These are phyloP conservation scores for Dissostichus mawsoni DNA, from an alignment of 2,113 vertebrate genomes.

Conservation along the genomic window DNA sequence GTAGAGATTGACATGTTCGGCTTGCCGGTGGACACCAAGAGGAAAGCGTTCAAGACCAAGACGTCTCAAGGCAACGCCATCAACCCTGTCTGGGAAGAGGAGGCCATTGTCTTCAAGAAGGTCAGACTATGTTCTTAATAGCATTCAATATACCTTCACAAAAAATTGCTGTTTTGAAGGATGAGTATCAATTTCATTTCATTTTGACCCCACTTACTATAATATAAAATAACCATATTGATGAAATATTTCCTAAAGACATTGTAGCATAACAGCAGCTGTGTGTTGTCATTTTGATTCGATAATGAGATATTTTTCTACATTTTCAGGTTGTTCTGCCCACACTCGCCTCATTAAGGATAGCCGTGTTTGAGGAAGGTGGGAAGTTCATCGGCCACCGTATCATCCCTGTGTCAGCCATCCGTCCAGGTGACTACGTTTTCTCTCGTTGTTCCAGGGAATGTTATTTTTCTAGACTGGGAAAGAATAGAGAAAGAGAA, in stretches of 20 bases:
- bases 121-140: slow-evolving; percentile 66
- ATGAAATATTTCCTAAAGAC: background rate
- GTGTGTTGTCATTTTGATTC: background rate
- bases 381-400: slow-evolving; percentile 98
- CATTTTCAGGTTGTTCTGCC: slow-evolving; percentile 91
- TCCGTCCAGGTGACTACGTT: slow-evolving; percentile 90
- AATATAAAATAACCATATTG: too few relatives aligned
- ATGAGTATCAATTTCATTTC: too few relatives aligned
- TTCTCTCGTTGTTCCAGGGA: background rate
- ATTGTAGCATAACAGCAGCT: background rate
- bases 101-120: slow-evolving; percentile 97
- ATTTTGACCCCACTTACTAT: too few relatives aligned
- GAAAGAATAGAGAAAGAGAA: background rate
- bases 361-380: slow-evolving; percentile 96
- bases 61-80: slow-evolving; percentile 95
- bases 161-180: too few relatives aligned
- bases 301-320: background rate
- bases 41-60: slow-evolving; percentile 97
- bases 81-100: slow-evolving; percentile 98
- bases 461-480: background rate
- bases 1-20: slow-evolving; percentile 99
- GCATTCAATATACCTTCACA: background rate
- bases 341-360: slow-evolving; percentile 92
- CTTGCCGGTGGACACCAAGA: slow-evolving; percentile 94
- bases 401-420: slow-evolving; percentile 94